Evolutionary conservation across 2,113 vertebrate genomes (phyloP), one percentile per base, ranked within the genome.

Genomic region (Oncorhynchus tshawytscha): DNA sequence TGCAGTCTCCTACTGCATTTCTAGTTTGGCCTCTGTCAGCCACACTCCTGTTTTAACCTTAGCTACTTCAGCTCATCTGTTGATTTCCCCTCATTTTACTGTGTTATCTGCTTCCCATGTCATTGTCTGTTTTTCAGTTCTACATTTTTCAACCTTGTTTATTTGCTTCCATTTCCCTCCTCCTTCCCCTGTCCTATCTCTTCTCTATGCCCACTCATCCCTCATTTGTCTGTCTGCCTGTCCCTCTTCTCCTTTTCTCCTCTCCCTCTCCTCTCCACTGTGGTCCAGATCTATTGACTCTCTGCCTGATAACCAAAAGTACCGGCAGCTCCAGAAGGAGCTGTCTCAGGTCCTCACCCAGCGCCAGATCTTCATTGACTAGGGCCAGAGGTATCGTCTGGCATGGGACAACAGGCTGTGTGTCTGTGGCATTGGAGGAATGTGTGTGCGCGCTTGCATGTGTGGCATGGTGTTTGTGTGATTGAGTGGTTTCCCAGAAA

Each of bases 291-390:
- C 98, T 94, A 94, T 99, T 91, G 97, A 99, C 57, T 97, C 96
- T 94, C 94, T 99, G 90, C 97, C 97, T 2, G 98, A 99, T 96
- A 98, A 97, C 94, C 94, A 97, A 95, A 99, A 97, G 94, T 98
- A 97, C 94, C 95, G 95, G 89, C 97, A 99, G 96, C 93, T 99
- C 95, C 97, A 99, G 95, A 95, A 95, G 91, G 98, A 99, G 86
- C 96, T 99, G 90, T 99, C 97, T 89, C 98, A 99, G 93, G 98
- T 99, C 88, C 92, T 99, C 93, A 99, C 97, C 87, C 98, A 99
- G 94, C 96, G 98, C 91, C 98, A 99, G 96, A 97, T 95, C 96
- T 97, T 96, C 96, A 98, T 98, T 95, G 97, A 99, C 85, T 99
- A 96, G 95, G 85, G 88, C 88, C 87, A 91, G 94, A 97, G 96